phyloP scores from a whole-genome alignment of 2,113 vertebrate genomes.

The Typhlomys cinereus region DNA sequence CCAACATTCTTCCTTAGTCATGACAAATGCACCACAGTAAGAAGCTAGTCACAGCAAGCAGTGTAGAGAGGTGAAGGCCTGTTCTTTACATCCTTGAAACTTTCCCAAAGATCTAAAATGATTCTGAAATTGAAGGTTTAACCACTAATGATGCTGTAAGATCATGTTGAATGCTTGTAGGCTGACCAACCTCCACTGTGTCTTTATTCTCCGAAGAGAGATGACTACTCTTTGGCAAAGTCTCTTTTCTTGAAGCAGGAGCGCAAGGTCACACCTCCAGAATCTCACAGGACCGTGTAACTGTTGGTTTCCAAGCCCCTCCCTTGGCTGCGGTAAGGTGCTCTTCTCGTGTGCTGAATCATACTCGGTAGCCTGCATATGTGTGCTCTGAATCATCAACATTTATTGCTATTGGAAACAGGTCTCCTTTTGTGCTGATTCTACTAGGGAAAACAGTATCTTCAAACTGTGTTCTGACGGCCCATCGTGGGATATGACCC shows the following conservation, averaged over 20 bases:
- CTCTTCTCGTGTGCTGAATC: fast-evolving
- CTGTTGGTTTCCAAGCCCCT: background rate
- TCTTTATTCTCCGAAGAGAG: background rate
- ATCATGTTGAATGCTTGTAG: background rate
- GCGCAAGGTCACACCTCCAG: background rate
- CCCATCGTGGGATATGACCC: background rate
- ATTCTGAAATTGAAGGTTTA: slow-evolving; percentile 2
- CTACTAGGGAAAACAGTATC: too few relatives aligned
- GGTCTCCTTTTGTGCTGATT: background rate
- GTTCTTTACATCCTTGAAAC: background rate
- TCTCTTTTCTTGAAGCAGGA: background rate
- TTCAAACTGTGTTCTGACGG: background rate
- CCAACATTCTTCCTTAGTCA: background rate
- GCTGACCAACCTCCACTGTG: background rate
- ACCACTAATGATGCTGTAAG: background rate
- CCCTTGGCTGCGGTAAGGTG: background rate
- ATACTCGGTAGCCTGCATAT: background rate
- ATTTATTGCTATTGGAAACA: background rate
- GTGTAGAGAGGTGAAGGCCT: too few relatives aligned
- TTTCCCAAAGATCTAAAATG: background rate
- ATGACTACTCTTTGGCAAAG: background rate
- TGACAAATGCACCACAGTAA: background rate
- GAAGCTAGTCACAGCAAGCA: background rate
- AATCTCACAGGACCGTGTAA: fast-evolving
- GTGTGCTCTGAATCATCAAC: background rate